A percentile compares a stretch with the other conserved stretches of the same genome.
These are phyloP conservation scores for Xestia xanthographa DNA, from an alignment of 2,888 invertebrate genomes.

Conservation along the genomic window DNA sequence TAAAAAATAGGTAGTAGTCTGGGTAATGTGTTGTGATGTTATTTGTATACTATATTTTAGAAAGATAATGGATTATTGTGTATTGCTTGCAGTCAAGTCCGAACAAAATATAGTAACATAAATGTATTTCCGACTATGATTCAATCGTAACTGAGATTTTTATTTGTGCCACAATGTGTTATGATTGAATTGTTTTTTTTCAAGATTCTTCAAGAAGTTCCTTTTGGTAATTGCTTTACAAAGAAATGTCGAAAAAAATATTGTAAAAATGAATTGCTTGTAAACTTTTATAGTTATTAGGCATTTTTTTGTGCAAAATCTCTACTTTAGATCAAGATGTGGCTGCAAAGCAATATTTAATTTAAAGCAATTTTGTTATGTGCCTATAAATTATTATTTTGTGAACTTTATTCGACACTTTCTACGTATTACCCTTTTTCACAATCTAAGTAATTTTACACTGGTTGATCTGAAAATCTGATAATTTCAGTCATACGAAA, in stretches of 20 bases:
- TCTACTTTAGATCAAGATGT: neutral
- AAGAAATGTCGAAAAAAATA: no score
- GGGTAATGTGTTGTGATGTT: slow-evolving; percentile 31
- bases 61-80: neutral
- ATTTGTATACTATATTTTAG: neutral
- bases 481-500: neutral
- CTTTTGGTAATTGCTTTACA: no score
- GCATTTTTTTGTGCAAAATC: no score
- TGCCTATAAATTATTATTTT: slow-evolving; percentile 20
- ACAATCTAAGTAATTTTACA: neutral
- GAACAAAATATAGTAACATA: neutral
- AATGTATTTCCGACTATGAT: neutral
- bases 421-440: neutral
- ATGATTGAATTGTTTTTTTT: no score
- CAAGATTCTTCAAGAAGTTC: no score
- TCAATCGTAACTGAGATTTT: neutral
- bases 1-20: slow-evolving; percentile 24
- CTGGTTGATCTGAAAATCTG: neutral
- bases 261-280: no score
- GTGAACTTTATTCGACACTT: slow-evolving; percentile 10
- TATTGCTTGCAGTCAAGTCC: slow-evolving; percentile 20
- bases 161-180: neutral
- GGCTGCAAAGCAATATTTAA: slow-evolving; percentile 19
- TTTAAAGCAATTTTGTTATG: slow-evolving; percentile 19
- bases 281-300: no score